Percentiles rank a stretch among this genome's conserved stretches.
phyloP scores from a whole-genome alignment of 2,888 invertebrate species.

The Apotomis turbidana region DNA sequence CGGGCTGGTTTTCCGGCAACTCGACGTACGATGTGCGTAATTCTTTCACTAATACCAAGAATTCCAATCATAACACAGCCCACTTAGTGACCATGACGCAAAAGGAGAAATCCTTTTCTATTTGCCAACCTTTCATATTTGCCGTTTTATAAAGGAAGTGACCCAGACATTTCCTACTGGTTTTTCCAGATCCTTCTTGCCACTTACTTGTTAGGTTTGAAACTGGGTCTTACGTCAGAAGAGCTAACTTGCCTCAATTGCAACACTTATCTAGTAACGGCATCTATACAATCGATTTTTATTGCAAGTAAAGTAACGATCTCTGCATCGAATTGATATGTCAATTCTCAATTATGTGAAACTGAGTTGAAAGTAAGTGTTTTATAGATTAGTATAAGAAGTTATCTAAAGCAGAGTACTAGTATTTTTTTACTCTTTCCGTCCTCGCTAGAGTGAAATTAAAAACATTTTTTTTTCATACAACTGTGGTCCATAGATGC shows the following conservation, averaged over 20 bases:
- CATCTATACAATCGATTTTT: slow-evolving; percentile 2
- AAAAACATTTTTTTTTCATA: too few species aligned
- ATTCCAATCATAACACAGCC: background rate
- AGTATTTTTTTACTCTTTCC: too few species aligned
- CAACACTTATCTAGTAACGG: slow-evolving; percentile 15
- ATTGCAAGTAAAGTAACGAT: background rate
- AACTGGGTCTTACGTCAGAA: slow-evolving; percentile 22
- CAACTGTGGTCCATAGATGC: too few species aligned
- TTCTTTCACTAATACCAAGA: too few species aligned
- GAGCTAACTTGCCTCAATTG: slow-evolving; percentile 12
- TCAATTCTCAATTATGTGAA: too few species aligned
- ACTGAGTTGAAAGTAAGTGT: too few species aligned
- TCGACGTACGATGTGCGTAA: too few species aligned
- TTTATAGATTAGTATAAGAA: too few species aligned
- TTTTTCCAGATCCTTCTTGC: slow-evolving; percentile 16
- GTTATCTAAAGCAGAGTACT: too few species aligned
- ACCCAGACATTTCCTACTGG: background rate
- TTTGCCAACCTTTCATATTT: background rate
- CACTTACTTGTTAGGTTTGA: slow-evolving; percentile 8
- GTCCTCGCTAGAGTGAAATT: too few species aligned
- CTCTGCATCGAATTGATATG: too few species aligned
- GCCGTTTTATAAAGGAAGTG: background rate
- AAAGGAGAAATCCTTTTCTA: background rate
- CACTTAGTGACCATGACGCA: background rate
- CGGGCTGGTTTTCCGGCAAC: too few species aligned